phyloP scores from a whole-genome alignment of 2,113 vertebrate genomes.

The Girardinichthys multiradiatus region DNA sequence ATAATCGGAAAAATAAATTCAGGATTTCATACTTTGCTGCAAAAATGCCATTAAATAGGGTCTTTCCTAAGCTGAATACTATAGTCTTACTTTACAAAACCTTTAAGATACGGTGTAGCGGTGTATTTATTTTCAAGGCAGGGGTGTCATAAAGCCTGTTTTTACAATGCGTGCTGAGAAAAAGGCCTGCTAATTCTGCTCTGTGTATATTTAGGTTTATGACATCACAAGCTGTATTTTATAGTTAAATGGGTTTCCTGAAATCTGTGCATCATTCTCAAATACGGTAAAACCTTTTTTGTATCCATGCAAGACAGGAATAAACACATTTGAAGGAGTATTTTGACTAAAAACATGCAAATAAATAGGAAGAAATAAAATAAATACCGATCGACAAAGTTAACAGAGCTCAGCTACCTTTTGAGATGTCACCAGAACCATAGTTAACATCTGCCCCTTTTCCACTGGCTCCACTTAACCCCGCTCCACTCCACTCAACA shows the following conservation, averaged over 20 bases:
- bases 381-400: no score
- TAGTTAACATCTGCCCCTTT: no score
- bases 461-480: no score
- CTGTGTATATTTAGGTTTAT: no score
- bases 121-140: not conserved
- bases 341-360: not conserved
- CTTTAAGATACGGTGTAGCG: not conserved
- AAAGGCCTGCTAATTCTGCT: no score
- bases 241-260: not conserved
- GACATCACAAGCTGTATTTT: no score
- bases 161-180: no score
- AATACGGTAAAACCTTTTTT: not conserved
- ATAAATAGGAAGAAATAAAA: not conserved
- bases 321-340: not conserved
- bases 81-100: not conserved
- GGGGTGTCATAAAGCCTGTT: not conserved
- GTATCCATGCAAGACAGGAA: not conserved
- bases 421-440: no score
- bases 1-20: not conserved
- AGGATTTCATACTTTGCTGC: not conserved
- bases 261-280: not conserved
- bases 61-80: not conserved
- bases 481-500: no score
- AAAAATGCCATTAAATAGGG: no score
- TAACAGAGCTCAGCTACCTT: no score